Evolutionary conservation across 1,140 invertebrate genomes (phyloP).

Genomic region (Akabosia matsudoensis): DNA sequence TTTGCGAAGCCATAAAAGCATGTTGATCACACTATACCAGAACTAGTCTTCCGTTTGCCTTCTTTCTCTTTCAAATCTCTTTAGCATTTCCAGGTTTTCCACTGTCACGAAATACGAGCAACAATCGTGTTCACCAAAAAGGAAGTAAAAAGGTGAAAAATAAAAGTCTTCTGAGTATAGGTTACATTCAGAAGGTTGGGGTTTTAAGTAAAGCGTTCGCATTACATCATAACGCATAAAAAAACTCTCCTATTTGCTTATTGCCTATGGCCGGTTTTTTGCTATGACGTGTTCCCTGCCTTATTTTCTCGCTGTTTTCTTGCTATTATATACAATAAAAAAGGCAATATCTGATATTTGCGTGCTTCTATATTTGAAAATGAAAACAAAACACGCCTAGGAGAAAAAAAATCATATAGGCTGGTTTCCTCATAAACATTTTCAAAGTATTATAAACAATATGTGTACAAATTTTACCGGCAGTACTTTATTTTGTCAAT

Average conservation of each 20-base stretch:
- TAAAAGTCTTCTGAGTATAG: background rate
- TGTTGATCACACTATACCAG: background rate
- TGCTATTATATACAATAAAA: background rate
- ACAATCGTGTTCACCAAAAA: background rate
- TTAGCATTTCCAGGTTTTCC: background rate
- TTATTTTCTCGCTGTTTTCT: background rate
- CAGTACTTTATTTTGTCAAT: too few relatives aligned
- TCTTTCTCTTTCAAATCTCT: background rate
- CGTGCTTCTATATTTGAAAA: constrained; percentile 20
- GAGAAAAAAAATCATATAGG: too few relatives aligned
- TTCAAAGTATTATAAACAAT: too few relatives aligned
- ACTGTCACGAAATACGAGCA: constrained; percentile 6
- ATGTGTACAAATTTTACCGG: too few relatives aligned
- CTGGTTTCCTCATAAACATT: too few relatives aligned
- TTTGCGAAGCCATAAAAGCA: background rate
- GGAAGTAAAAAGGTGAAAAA: constrained; percentile 20
- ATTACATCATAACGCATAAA: too few relatives aligned
- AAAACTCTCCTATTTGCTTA: too few relatives aligned
- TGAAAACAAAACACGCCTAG: constrained; percentile 14
- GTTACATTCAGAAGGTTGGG: too few relatives aligned
- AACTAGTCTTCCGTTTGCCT: background rate
- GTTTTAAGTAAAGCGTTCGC: too few relatives aligned
- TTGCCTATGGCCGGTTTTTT: too few relatives aligned
- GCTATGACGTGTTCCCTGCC: too few relatives aligned
- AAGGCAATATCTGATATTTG: constrained; percentile 13